These are phyloP conservation scores for Holacanthella duospinosa DNA, from an alignment of 2,888 invertebrate species.

Conservation along the genomic window DNA sequence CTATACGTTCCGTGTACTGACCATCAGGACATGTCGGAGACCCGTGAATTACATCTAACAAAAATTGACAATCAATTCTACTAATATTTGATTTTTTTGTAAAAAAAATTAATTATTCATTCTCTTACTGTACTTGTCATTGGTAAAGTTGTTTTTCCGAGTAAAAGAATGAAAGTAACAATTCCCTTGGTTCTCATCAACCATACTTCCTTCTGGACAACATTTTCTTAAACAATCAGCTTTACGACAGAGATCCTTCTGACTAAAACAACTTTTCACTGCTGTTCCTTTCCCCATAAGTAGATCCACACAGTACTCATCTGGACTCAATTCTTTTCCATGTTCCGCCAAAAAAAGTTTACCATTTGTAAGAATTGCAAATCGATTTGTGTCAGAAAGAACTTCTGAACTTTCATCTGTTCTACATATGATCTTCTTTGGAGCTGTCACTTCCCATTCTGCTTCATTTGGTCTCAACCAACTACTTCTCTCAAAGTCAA, in stretches of 20 bases:
- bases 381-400: constrained; percentile 25
- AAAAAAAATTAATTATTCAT: constrained; percentile 2
- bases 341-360: constrained; percentile 27
- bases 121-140: constrained; percentile 6
- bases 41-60: constrained; percentile 26
- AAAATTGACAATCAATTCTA: background rate
- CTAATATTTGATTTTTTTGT: background rate
- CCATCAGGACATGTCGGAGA: constrained; percentile 30
- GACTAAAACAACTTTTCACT: constrained; percentile 31
- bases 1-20: constrained; percentile 13
- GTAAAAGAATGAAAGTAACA: background rate
- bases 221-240: constrained; percentile 30
- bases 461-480: constrained; percentile 20
- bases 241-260: constrained; percentile 25
- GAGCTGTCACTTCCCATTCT: constrained; percentile 27
- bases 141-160: background rate
- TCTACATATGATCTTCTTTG: constrained; percentile 23
- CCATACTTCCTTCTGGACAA: constrained; percentile 16
- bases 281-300: constrained; percentile 24
- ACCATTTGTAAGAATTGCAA: constrained; percentile 28
- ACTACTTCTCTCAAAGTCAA: constrained; percentile 19
- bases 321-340: constrained; percentile 20
- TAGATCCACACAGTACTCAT: constrained; percentile 35
- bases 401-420: constrained; percentile 25
- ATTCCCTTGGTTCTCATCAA: constrained; percentile 6